These are phyloP conservation scores for Hipposideros larvatus DNA, from an alignment of 2,797 vertebrate genomes.

Conservation along the genomic window DNA sequence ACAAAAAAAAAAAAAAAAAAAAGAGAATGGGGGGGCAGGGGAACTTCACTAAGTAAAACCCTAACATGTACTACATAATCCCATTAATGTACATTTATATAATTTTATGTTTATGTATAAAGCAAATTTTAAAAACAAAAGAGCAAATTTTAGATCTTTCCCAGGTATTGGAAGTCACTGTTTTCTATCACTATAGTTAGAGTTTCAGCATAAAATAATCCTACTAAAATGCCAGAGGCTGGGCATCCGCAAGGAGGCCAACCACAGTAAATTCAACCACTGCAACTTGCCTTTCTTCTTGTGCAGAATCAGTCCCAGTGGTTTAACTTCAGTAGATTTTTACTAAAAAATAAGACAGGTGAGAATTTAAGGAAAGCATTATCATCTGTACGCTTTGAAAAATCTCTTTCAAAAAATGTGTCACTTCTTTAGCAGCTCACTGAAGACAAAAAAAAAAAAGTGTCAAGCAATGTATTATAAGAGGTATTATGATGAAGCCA, in stretches of 20 bases:
- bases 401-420: background rate
- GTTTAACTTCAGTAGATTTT: background rate
- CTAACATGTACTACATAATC: background rate
- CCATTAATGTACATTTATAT: background rate
- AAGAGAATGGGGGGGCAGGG: background rate
- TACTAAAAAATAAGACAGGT: background rate
- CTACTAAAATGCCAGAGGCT: background rate
- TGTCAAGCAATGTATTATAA: background rate
- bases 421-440: background rate
- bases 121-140: background rate
- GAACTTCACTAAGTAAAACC: background rate
- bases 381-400: background rate
- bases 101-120: background rate
- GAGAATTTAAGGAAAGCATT: slow-evolving; percentile 21
- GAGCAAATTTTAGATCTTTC: background rate
- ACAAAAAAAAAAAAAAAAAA: no score
- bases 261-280: background rate
- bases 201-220: background rate
- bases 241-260: background rate
- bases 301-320: background rate
- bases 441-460: background rate
- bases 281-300: background rate
- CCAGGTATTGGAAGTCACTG: background rate
- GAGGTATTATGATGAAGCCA: background rate
- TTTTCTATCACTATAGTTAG: background rate